Base-by-base conservation (phyloP, 2,888 invertebrate genomes). In the Sinelater perroti region DNA sequence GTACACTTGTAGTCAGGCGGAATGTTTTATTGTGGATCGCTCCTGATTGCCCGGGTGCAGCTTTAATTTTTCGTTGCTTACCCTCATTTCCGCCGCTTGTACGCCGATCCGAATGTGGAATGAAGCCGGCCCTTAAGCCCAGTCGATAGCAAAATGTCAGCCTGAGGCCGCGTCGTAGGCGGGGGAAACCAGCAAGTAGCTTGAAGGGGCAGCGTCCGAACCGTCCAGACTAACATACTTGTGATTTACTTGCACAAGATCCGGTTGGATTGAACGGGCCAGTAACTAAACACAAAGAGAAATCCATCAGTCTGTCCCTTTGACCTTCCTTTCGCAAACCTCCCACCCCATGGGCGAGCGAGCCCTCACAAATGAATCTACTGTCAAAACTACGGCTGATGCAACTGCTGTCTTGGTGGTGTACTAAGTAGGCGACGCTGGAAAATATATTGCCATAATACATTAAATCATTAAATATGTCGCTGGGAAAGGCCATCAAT, bases 211-310 rank as follows among this genome's bases (percentile, higher is more conserved):
- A 61, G 63, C 64, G 64, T 65, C 61, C 63, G 63, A 49, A 53
- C 59, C 51, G 61, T 57, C 60, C 67, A 65, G 65, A 64, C 64
- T 64, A 65, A 64, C 65, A 62, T 65, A 63, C 65, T 61, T 63
- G 67, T 73, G 73, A 74, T 74, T 72, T 74, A 74, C 68, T 67
- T 61, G 62, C 62, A 62, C 62, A 62, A 67, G 65, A 73, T 75
- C 74, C 75, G 75, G 74, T 73, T 67, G 65, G 60, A 60, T 61
- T 67, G 67, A 67, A 73, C 75, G 73, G 72, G 60, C 73, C 71
- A 74, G 67, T 75, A 75, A 69, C 67, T 71, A 72, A 70, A 69
- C 72, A 77, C 75, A 77, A 76, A 70, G 75, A 70, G 70, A 71
- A 71, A 69, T 71, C 71, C 71, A 71, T 73, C 72, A 71, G 68